A percentile compares a stretch with the other conserved stretches of the same genome.
Conservation (phyloP, 2,113 vertebrate genomes). For the Oreochromis niloticus region DNA sequence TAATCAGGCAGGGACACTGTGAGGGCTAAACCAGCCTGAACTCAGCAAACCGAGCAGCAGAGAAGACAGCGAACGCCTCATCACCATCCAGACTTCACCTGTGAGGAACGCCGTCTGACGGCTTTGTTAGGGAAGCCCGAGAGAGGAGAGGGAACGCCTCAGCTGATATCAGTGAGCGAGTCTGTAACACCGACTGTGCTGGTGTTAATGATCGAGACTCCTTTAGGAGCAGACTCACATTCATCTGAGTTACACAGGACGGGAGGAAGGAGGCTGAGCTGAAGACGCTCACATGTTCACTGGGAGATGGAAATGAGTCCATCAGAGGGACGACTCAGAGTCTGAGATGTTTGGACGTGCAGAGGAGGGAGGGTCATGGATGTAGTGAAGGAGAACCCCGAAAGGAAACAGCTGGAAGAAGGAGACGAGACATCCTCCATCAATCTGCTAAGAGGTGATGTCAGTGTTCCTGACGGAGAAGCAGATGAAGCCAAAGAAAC, state of each 20-base stretch:
- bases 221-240: fast-evolving
- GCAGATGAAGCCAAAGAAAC: not conserved
- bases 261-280: not conserved
- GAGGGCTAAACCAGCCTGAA: not conserved
- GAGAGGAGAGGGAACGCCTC: not conserved
- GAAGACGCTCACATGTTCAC: not conserved
- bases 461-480: not conserved
- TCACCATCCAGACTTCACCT: not conserved
- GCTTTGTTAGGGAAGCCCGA: not conserved
- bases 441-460: not conserved
- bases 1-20: not conserved
- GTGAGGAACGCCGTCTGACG: not conserved
- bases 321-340: not conserved
- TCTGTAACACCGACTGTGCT: not conserved
- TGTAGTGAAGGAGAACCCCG: not conserved
- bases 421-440: not conserved
- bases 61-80: not conserved
- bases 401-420: not conserved
- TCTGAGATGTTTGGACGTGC: not conserved
- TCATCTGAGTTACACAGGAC: fast-evolving
- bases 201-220: not conserved
- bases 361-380: fast-evolving
- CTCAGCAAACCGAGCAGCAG: not conserved
- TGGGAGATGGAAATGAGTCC: not conserved
- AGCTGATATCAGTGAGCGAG: not conserved